Evolutionary conservation across 2,113 vertebrate species (phyloP).

Genomic region (Clinocottus analis): DNA sequence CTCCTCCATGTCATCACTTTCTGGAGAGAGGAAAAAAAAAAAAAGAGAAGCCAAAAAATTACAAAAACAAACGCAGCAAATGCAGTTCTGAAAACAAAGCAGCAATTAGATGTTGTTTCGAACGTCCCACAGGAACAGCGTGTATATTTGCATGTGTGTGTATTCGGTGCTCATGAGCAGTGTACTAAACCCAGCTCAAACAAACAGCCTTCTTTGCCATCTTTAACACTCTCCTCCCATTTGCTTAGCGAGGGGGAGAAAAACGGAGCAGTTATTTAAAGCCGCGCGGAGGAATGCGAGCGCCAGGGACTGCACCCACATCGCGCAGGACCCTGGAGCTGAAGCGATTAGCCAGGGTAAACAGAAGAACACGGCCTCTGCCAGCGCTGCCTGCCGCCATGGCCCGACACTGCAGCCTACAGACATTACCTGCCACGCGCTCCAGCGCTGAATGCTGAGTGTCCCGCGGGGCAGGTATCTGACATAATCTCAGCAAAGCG

Average conservation of each 20-base stretch:
- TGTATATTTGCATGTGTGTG: conserved; percentile 46
- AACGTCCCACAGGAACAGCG: conserved; percentile 48
- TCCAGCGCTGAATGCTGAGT: conserved; percentile 25
- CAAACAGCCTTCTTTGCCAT: conserved; percentile 78
- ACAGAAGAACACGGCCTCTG: conserved; percentile 69
- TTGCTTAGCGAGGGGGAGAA: conserved; percentile 63
- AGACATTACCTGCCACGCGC: conserved; percentile 45
- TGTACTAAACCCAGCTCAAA: conserved; percentile 65
- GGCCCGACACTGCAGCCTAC: conserved; percentile 31
- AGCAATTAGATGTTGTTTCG: conserved; percentile 64
- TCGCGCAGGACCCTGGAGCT: conserved; percentile 65
- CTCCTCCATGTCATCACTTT: conserved; percentile 32
- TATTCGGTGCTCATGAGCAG: conserved; percentile 42
- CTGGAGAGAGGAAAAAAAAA: neutral
- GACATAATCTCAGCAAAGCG: conserved; percentile 67
- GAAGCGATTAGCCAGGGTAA: conserved; percentile 76
- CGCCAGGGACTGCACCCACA: conserved; percentile 60
- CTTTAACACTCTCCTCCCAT: conserved; percentile 80
- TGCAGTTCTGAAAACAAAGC: conserved; percentile 65
- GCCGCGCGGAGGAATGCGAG: conserved; percentile 74
- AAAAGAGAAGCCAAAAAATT: neutral
- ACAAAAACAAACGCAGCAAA: conserved; percentile 13
- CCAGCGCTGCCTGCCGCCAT: conserved; percentile 43
- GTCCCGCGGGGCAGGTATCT: conserved; percentile 54
- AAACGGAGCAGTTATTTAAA: conserved; percentile 79